Evolutionary conservation across 2,888 invertebrate genomes (phyloP), one percentile per base, ranked within the genome.

Genomic region (Apamea anceps): DNA sequence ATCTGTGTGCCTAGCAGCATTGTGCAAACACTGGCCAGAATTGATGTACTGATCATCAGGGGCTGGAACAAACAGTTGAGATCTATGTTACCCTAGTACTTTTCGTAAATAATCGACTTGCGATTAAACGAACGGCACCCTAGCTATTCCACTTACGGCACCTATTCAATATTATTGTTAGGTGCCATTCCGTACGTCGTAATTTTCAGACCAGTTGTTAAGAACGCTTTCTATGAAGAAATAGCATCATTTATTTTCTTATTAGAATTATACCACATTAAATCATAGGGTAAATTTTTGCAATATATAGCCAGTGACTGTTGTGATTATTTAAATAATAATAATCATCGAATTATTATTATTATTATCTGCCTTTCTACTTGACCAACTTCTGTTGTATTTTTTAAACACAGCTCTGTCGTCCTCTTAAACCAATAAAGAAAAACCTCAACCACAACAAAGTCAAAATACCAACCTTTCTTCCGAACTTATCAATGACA

Each of bases 401-500:
- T 37, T 12, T 21, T 37, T 37, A 12, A 37, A 37, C 5, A 37
- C 21, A 65, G 21, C 1, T 65, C 4, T 65, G 21, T 25, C 37
- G 37, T 37, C 12, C 0, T 65, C 8, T 21, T 21, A 37, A 21
- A 37, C 25, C 21, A 21, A 37, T 21, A 65, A 18, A 65, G 5
- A 65, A 32, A 6, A 1, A 37, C 12, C 37, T 25, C 2, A 37
- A 63, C 12, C 21, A 37, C 21, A 65, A 25, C 12, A 12, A 25
- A 25, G 0, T 65, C 37, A 37, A 37, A 65, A 65, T 25, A 65
- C 65, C 6, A 65, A 95, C 96, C 93, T 94, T 95, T 63, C 95
- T 92, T 0, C 96, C 96, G 80, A 93, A 93, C 60, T 88, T 93
- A 65, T 96, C 96, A 8, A 95, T 91, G 4, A 93, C 80, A 2